A percentile compares a stretch with the other conserved stretches of the same genome.
phyloP scores from a whole-genome alignment of 2,888 invertebrate species.

The Merodon equestris region DNA sequence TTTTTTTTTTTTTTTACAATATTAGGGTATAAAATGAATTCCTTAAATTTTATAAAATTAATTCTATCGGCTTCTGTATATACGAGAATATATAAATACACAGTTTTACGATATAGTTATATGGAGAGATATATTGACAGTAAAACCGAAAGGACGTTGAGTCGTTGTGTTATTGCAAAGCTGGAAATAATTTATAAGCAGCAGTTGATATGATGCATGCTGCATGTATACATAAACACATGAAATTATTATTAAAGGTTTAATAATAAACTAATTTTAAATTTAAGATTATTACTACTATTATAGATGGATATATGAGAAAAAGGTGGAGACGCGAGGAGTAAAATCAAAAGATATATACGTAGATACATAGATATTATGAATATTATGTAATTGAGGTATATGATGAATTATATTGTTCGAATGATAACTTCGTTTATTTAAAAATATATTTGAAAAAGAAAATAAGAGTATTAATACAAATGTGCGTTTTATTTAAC shows the following conservation, averaged over 20 bases:
- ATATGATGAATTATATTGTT: slow-evolving; percentile 60
- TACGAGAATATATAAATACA: slow-evolving; percentile 41
- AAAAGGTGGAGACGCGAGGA: too few relatives aligned
- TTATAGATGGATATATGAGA: slow-evolving; percentile 17
- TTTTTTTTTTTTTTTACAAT: slow-evolving; percentile 59
- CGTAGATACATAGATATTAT: slow-evolving; percentile 1
- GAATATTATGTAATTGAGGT: slow-evolving; percentile 41
- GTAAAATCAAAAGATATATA: slow-evolving; percentile 18
- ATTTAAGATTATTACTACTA: slow-evolving; percentile 55
- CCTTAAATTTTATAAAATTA: slow-evolving; percentile 57
- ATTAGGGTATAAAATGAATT: slow-evolving; percentile 61
- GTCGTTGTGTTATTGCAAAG: slow-evolving; percentile 23
- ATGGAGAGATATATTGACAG: slow-evolving; percentile 7
- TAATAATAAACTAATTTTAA: slow-evolving; percentile 60
- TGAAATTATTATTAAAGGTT: slow-evolving; percentile 29
- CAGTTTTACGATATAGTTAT: slow-evolving; percentile 31
- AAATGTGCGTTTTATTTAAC: slow-evolving; percentile 47
- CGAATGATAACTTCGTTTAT: slow-evolving; percentile 65
- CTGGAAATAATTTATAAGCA: slow-evolving; percentile 29
- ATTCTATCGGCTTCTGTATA: slow-evolving; percentile 47
- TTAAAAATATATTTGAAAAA: slow-evolving; percentile 63
- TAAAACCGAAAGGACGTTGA: slow-evolving; percentile 11
- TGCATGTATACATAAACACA: slow-evolving; percentile 50
- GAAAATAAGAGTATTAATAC: slow-evolving; percentile 62
- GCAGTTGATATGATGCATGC: slow-evolving; percentile 48